These are phyloP conservation scores for Argyrosomus regius DNA, from an alignment of 2,797 vertebrate species.

Conservation along the genomic window DNA sequence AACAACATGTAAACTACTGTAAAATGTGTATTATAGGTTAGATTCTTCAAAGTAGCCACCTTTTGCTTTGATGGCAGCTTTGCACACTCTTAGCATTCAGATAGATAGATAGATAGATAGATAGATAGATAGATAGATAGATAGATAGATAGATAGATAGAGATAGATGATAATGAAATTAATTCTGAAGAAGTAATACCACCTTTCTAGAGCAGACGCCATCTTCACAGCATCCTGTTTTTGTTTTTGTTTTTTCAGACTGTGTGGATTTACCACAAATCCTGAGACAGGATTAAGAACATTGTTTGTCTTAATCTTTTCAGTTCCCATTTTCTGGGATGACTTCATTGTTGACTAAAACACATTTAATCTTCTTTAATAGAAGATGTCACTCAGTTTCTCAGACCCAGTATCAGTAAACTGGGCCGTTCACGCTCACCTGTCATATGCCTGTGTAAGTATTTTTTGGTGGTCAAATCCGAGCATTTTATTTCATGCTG, in stretches of 20 bases:
- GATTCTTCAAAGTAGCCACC: too few relatives aligned
- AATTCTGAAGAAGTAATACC: background rate
- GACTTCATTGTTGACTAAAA: slow-evolving; percentile 45
- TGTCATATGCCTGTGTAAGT: slow-evolving; percentile 3
- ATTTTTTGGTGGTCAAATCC: background rate
- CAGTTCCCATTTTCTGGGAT: slow-evolving; percentile 22
- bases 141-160: too few relatives aligned
- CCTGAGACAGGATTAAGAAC: slow-evolving; percentile 55
- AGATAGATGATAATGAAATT: background rate
- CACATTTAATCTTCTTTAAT: slow-evolving; percentile 45
- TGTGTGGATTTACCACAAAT: slow-evolving; percentile 47
- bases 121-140: too few relatives aligned
- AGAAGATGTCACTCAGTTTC: slow-evolving; percentile 15
- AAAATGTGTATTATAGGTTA: too few relatives aligned
- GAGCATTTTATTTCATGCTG: background rate
- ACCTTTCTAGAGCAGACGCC: background rate
- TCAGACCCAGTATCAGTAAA: slow-evolving; percentile 7
- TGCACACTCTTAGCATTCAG: too few relatives aligned
- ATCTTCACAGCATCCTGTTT: slow-evolving; percentile 14
- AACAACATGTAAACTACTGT: too few relatives aligned
- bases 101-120: too few relatives aligned
- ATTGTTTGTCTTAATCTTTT: slow-evolving; percentile 40
- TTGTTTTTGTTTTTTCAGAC: slow-evolving; percentile 7
- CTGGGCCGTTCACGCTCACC: slow-evolving; percentile 5
- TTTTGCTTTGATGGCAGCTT: too few relatives aligned